Base-by-base conservation (phyloP, 2,113 vertebrate species). In the Clupea harengus region DNA sequence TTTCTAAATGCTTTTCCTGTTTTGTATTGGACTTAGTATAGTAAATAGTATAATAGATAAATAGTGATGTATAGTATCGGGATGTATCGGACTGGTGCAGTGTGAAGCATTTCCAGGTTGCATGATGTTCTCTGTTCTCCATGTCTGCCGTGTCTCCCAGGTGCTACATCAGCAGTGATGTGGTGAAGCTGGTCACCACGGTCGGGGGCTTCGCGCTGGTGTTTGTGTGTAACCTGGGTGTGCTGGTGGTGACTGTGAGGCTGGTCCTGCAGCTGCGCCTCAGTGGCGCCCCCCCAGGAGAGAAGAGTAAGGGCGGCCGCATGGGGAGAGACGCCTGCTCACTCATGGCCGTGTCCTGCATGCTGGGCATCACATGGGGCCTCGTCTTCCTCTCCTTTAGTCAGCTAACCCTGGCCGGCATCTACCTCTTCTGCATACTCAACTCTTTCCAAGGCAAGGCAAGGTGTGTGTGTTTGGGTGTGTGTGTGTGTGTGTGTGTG, bases 331-430 rank as follows among this genome's bases (percentile, higher is more conserved):
- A 90, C 52, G 49, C 85, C 13, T 87, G 52, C 2, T 88, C 88
- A 32, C 8, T 94, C 50, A 82, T 93, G 84, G 89, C 91, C 9
- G 6, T 94, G 87, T 86, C 39, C 44, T 64, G 28, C 50, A 87
- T 94, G 83, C 91, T 94, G 1, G 92, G 94, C 9, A 20, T 92
- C 11, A 84, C 89, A 84, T 93, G 90, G 92, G 91, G 92, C 28
- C 84, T 92, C 44, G 0, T 89, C 81, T 92, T 93, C 87, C 91
- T 93, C 80, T 90, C 91, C 2, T 92, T 89, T 32, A 90, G 88
- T 22, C 0, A 45, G 0, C 86, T 92, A 64, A 75, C 84, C 67
- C 86, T 67, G 13, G 1, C 85, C 7, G 88, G 85, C 52, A 89
- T 91, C 87, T 93, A 94, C 82, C 1, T 85, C 18, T 93, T 93